phyloP scores from a whole-genome alignment of 2,797 vertebrate genomes.

The Todus mexicanus region DNA sequence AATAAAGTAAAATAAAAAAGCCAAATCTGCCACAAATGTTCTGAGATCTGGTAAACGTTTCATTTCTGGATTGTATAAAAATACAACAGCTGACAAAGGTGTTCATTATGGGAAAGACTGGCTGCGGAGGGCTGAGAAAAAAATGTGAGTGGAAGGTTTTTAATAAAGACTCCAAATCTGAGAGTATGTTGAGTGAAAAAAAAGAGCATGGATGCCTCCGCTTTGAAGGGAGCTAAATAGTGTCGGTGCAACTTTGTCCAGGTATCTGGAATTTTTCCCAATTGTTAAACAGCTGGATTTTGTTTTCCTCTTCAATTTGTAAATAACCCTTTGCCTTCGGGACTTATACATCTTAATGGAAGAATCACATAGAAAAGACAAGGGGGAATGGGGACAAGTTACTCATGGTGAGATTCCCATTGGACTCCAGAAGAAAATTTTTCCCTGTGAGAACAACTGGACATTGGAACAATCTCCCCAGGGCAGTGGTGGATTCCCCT shows the following conservation, averaged over 20 bases:
- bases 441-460: no score
- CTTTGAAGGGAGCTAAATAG: neutral
- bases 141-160: neutral
- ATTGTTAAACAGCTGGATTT: neutral
- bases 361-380: no score
- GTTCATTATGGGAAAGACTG: neutral
- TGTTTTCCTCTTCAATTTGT: neutral
- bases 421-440: no score
- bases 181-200: neutral
- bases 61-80: neutral
- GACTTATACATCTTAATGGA: neutral
- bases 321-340: neutral
- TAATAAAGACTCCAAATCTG: neutral
- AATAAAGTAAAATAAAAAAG: no score
- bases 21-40: neutral
- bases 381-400: no score
- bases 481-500: no score
- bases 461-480: no score
- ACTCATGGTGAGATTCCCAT: no score
- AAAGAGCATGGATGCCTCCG: neutral
- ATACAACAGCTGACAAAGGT: neutral
- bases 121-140: neutral
- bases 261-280: neutral
- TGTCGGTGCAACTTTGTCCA: neutral
- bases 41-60: constrained; percentile 10